phyloP scores from a whole-genome alignment of 2,888 invertebrate genomes.

The Conomelus anceps region DNA sequence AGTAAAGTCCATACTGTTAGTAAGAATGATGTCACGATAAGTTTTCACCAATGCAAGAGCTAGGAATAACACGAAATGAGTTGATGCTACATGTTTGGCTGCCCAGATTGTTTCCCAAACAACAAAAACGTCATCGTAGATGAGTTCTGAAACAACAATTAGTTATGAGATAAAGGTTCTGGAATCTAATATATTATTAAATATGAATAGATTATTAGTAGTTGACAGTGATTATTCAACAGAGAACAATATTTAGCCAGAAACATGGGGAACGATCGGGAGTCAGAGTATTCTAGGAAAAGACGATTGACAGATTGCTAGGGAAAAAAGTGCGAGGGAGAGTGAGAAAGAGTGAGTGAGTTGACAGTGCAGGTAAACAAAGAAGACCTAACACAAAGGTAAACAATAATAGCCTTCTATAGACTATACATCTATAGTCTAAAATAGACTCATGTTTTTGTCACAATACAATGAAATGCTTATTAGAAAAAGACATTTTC shows the following conservation, averaged over 20 bases:
- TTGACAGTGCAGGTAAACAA: no score
- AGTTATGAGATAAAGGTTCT: neutral
- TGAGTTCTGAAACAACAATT: conserved; percentile 61
- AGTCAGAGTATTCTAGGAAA: no score
- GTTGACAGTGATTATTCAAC: neutral
- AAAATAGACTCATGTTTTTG: no score
- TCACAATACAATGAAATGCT: no score
- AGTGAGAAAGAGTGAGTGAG: no score
- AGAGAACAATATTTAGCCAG: neutral
- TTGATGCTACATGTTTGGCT: conserved; percentile 77
- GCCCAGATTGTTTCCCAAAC: conserved; percentile 97
- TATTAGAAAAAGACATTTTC: no score
- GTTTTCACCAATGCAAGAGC: conserved; percentile 86
- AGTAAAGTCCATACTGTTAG: conserved; percentile 95
- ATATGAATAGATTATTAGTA: neutral
- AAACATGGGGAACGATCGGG: no score
- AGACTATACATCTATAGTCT: no score
- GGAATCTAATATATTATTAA: neutral
- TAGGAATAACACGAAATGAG: conserved; percentile 87
- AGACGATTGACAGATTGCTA: no score
- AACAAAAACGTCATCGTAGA: conserved; percentile 85
- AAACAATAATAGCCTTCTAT: no score
- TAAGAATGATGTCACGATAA: conserved; percentile 88
- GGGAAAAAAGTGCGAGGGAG: no score
- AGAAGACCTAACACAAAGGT: no score